Evolutionary conservation across 2,888 invertebrate species (phyloP), one percentile per base, ranked within the genome.

Genomic region (Tetanocera ferruginea): DNA sequence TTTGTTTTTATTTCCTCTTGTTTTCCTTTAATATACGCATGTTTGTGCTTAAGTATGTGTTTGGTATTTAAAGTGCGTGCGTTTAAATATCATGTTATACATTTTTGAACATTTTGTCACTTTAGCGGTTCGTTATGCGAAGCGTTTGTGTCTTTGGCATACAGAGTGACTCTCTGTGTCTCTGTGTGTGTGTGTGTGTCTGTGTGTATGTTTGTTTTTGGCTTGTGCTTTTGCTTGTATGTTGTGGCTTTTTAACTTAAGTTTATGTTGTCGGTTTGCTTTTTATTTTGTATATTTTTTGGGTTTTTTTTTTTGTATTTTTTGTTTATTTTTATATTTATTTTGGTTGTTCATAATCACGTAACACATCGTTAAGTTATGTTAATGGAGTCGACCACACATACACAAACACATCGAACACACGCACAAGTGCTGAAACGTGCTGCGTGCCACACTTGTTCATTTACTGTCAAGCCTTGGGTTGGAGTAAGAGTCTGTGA

Each of bases 331-430:
- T 52, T 49, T 31, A 14, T 60, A 66, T 69, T 77, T 66, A 74
- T 75, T 72, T 78, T 75, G 81, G 81, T 83, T 83, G 82, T 83
- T 86, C 83, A 83, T 84, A 83, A 82, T 84, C 83, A 82, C 83
- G 83, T 87, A 86, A 86, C 87, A 87, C 85, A 86, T 87, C 87
- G 87, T 87, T 87, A 87, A 86, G 86, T 83, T 84, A 85, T 85
- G 86, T 87, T 87, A 86, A 87, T 87, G 86, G 86, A 86, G 85
- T 83, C 80, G 78, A 23, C 25, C 49, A 28, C 17, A 71, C 64
- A 70, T 34, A 69, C 28, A 57, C n/a, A 31, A 2, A 51, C 51
- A 51, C 51, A 69, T 60, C 81, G 74, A 83, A 85, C 84, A 83
- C 19, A 55, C 23, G 43, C 14, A 43, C 43, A 43, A 43, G 43